Conservation (phyloP, 2,797 vertebrate species). For the Premnoplex brunnescens region DNA sequence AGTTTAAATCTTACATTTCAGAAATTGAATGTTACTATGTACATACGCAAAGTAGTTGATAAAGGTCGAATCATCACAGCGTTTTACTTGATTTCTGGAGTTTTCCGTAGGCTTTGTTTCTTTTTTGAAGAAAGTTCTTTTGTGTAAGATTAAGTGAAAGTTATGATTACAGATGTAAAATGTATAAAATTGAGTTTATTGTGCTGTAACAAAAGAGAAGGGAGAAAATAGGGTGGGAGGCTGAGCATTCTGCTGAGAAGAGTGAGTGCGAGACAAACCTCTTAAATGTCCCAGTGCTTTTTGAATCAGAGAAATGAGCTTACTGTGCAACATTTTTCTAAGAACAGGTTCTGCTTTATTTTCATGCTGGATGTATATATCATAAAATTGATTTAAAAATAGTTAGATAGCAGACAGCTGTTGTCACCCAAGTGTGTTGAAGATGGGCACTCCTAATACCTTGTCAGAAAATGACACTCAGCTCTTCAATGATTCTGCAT, state of each 20-base stretch:
- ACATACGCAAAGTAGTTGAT: not conserved
- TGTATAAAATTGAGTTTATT: not conserved
- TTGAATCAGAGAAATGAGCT: not conserved
- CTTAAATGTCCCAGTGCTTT: not conserved
- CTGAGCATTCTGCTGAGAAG: not conserved
- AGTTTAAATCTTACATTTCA: not conserved
- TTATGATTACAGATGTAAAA: not conserved
- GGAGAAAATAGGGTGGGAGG: not conserved
- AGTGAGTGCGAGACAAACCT: not conserved
- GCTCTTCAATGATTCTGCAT: not conserved
- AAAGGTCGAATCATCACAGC: not conserved
- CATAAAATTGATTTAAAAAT: not conserved
- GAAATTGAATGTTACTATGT: not conserved
- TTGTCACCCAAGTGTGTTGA: not conserved
- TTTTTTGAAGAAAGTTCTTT: not conserved
- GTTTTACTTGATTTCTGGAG: slow-evolving; percentile 11
- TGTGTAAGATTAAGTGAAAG: not conserved
- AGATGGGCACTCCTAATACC: not conserved
- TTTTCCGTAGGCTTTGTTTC: not conserved
- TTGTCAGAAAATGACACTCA: not conserved
- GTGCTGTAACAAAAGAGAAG: not conserved
- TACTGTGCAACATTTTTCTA: not conserved
- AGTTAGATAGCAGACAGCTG: not conserved
- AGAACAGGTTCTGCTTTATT: not conserved
- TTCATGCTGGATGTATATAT: not conserved